A percentile compares a stretch with the other conserved stretches of the same genome.
Evolutionary conservation across 2,797 vertebrate species (phyloP).

Genomic region (Artibeus lituratus): DNA sequence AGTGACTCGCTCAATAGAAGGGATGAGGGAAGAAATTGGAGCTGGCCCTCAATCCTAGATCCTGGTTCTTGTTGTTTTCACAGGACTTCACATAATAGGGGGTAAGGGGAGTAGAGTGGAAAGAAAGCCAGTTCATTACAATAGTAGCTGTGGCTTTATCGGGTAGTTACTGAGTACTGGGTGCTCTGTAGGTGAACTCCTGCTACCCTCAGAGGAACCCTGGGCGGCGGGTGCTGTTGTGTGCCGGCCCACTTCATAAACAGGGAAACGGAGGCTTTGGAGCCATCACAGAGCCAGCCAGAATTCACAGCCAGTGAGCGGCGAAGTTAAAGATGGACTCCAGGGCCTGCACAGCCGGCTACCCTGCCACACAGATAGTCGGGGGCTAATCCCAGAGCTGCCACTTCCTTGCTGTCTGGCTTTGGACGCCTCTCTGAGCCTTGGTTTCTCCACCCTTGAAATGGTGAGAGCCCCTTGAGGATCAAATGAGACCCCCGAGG

Average conservation of each 20-base stretch:
- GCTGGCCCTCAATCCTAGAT: background rate
- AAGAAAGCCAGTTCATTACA: background rate
- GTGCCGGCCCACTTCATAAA: background rate
- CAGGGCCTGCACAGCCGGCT: rapidly evolving
- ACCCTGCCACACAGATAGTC: background rate
- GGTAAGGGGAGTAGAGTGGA: background rate
- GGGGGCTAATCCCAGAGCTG: background rate
- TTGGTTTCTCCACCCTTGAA: background rate
- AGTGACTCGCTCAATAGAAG: background rate
- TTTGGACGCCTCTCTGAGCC: background rate
- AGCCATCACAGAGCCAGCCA: background rate
- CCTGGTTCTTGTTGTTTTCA: background rate
- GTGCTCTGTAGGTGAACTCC: background rate
- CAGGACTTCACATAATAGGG: background rate
- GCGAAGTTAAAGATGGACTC: background rate
- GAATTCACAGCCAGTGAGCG: background rate
- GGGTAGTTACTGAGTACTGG: background rate
- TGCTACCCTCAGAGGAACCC: background rate
- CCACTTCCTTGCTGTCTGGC: background rate
- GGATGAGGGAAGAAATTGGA: background rate
- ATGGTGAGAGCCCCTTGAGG: background rate
- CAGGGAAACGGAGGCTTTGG: background rate
- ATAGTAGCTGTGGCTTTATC: background rate
- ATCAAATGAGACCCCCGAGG: background rate
- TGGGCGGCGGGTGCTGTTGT: background rate